A percentile compares a stretch with the other conserved stretches of the same genome.
Evolutionary conservation across 2,113 vertebrate genomes (phyloP).

Genomic region (Leptocoma aspasia): DNA sequence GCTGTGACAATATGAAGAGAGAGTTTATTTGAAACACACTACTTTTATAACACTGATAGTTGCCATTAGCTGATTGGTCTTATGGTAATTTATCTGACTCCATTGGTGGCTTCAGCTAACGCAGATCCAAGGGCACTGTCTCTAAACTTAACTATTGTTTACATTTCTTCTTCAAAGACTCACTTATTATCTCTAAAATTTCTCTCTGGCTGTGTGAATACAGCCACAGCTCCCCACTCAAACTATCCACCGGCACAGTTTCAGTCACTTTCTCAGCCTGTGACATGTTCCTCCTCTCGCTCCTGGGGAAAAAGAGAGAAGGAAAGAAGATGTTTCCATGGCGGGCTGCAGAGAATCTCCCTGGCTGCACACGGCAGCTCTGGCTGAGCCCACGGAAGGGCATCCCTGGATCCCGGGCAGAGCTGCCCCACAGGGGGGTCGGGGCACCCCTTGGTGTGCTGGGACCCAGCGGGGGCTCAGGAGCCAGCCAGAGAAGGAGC

Average conservation of each 20-base stretch:
- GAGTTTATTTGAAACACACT: too few species aligned
- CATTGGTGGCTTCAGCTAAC: too few species aligned
- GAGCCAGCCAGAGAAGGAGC: not conserved
- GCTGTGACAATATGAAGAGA: too few species aligned
- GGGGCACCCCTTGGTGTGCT: fast-evolving
- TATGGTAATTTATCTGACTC: too few species aligned
- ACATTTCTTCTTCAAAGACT: too few species aligned
- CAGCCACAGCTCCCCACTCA: too few species aligned
- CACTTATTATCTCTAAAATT: too few species aligned
- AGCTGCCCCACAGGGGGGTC: fast-evolving
- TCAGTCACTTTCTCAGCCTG: slow-evolving; percentile 1
- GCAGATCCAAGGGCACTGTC: too few species aligned
- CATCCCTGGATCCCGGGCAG: fast-evolving
- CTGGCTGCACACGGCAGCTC: fast-evolving
- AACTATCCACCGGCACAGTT: not conserved
- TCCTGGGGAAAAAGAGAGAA: not conserved
- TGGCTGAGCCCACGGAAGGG: not conserved
- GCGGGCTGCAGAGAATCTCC: not conserved
- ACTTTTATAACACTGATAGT: too few species aligned
- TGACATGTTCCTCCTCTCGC: not conserved
- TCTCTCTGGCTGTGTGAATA: too few species aligned
- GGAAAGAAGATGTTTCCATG: fast-evolving
- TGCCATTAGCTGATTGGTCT: too few species aligned
- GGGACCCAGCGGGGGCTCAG: fast-evolving
- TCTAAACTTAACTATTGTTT: too few species aligned